phyloP scores from a whole-genome alignment of 2,797 vertebrate genomes.

The Menidia menidia region DNA sequence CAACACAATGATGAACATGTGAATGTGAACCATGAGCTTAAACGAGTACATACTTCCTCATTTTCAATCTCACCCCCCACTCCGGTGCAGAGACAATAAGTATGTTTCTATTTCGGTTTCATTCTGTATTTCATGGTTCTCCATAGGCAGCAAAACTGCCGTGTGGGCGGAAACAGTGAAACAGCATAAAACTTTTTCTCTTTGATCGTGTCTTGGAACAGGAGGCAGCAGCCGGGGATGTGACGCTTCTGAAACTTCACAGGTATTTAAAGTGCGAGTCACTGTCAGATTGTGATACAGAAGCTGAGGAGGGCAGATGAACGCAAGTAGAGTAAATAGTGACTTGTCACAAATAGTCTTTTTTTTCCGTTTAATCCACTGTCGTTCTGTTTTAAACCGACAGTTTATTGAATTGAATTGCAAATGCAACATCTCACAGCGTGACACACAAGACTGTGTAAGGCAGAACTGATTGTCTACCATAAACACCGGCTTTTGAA shows the following conservation, averaged over 20 bases:
- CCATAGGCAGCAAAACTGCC: conserved; percentile 24
- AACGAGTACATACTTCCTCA: conserved; percentile 39
- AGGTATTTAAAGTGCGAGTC: conserved; percentile 29
- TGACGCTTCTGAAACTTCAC: conserved; percentile 32
- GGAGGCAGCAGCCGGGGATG: conserved; percentile 20
- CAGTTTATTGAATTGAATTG: not conserved
- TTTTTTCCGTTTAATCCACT: not conserved
- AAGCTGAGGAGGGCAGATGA: conserved; percentile 12
- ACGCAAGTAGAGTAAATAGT: not conserved
- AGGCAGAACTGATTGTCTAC: not conserved
- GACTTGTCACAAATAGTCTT: not conserved
- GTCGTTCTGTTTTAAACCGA: not conserved
- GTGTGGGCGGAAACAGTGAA: not conserved
- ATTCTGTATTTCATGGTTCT: conserved; percentile 19
- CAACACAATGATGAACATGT: conserved; percentile 21
- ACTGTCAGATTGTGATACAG: not conserved
- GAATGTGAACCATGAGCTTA: not conserved
- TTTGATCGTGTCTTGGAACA: conserved; percentile 25
- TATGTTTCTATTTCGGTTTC: conserved; percentile 4
- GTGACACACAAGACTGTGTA: not conserved
- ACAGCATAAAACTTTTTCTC: conserved; percentile 7
- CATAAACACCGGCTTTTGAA: not conserved
- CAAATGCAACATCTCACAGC: not conserved
- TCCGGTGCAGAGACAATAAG: conserved; percentile 17
- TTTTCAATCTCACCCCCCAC: conserved; percentile 28